A percentile compares a stretch with the other conserved stretches of the same genome.
These are phyloP conservation scores for Halictus ligatus DNA, from an alignment of 2,888 invertebrate genomes.

Conservation along the genomic window DNA sequence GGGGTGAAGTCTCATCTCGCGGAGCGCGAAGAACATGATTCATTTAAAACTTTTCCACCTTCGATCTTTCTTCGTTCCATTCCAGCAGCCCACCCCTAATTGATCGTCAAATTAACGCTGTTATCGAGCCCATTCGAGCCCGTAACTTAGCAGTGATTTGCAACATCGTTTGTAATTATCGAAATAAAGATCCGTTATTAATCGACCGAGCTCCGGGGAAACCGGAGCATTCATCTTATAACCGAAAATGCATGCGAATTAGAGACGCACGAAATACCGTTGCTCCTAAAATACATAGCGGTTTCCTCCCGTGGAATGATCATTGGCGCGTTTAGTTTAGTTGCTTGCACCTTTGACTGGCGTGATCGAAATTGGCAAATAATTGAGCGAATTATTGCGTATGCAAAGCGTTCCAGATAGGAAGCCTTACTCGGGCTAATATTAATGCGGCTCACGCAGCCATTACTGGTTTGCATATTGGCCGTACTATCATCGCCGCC, in stretches of 20 bases:
- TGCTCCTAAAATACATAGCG: slow-evolving; percentile 3
- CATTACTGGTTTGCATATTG: slow-evolving; percentile 29
- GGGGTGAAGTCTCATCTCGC: slow-evolving; percentile 1
- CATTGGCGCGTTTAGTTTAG: slow-evolving; percentile 45
- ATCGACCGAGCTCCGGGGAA: not conserved
- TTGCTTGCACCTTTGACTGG: slow-evolving; percentile 31
- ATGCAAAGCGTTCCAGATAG: slow-evolving; percentile 39
- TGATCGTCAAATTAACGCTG: slow-evolving; percentile 6
- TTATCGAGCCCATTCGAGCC: not conserved
- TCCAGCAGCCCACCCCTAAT: not conserved
- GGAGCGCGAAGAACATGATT: not conserved
- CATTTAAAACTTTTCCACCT: slow-evolving; percentile 10
- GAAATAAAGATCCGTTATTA: not conserved
- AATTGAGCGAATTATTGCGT: slow-evolving; percentile 55
- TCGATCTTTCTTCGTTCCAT: not conserved
- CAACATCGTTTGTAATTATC: not conserved
- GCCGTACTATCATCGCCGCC: slow-evolving; percentile 22
- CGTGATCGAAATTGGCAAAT: slow-evolving; percentile 55
- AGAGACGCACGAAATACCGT: not conserved
- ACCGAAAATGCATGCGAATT: not conserved
- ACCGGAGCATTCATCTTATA: slow-evolving; percentile 23
- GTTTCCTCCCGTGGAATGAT: slow-evolving; percentile 21
- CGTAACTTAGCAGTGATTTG: slow-evolving; percentile 5
- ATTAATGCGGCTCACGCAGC: slow-evolving; percentile 45
- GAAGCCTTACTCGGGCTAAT: slow-evolving; percentile 34